These are phyloP conservation scores for Cotesia typhae DNA, from an alignment of 1,140 invertebrate species.

Conservation along the genomic window DNA sequence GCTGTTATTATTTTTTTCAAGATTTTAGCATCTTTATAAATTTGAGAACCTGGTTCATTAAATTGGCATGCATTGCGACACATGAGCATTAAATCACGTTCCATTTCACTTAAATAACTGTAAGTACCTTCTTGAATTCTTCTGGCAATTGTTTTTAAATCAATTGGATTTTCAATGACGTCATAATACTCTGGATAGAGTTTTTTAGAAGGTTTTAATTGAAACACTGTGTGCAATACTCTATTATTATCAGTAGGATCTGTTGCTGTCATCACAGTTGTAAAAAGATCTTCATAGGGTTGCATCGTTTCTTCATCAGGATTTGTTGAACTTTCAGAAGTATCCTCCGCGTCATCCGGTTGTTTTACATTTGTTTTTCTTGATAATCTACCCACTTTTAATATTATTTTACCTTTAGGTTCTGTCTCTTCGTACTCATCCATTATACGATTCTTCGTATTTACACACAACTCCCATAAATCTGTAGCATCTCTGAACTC, in stretches of 20 bases:
- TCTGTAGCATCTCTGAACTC: constrained; percentile 93
- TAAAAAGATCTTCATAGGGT: constrained; percentile 82
- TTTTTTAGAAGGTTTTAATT: constrained; percentile 89
- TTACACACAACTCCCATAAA: constrained; percentile 83
- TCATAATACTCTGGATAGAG: constrained; percentile 97
- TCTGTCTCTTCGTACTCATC: constrained; percentile 66
- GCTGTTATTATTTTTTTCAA: constrained; percentile 78
- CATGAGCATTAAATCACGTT: constrained; percentile 91
- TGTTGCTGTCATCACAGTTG: constrained; percentile 79
- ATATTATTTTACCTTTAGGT: constrained; percentile 69
- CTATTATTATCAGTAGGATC: constrained; percentile 84
- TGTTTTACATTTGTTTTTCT: constrained; percentile 63
- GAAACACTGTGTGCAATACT: constrained; percentile 83
- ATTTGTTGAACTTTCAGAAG: constrained; percentile 76
- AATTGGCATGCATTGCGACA: constrained; percentile 95
- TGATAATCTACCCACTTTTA: constrained; percentile 68
- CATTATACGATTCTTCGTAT: constrained; percentile 65
- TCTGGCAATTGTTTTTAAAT: constrained; percentile 90
- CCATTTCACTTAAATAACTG: constrained; percentile 80
- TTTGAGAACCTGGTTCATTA: constrained; percentile 95
- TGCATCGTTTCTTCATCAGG: constrained; percentile 76
- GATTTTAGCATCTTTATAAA: constrained; percentile 94
- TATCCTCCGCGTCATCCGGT: constrained; percentile 69
- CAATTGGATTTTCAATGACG: constrained; percentile 94
- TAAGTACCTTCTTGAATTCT: constrained; percentile 90